These are phyloP conservation scores for Sebastolobus altivelis DNA, from an alignment of 2,797 vertebrate species.

Conservation along the genomic window DNA sequence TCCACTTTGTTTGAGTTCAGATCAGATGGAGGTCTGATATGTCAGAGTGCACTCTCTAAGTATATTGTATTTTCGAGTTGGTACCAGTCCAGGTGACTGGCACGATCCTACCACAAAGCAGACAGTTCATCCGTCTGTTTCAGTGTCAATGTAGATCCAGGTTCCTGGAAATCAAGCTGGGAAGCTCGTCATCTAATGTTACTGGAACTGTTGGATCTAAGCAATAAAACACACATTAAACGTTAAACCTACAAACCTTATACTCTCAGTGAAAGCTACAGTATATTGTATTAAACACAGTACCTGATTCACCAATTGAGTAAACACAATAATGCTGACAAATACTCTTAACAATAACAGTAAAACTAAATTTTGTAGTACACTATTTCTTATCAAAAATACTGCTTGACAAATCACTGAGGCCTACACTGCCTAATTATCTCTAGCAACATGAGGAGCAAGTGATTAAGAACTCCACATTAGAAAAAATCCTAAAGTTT, in stretches of 20 bases:
- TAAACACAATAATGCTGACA: not conserved
- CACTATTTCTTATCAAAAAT: not conserved
- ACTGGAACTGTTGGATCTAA: not conserved
- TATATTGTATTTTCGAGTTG: not conserved
- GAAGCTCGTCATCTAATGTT: not conserved
- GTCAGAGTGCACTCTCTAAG: not conserved
- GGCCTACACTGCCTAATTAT: not conserved
- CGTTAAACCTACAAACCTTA: not conserved
- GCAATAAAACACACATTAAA: not conserved
- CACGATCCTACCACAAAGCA: not conserved
- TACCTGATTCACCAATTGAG: not conserved
- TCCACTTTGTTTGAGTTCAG: no score
- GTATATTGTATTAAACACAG: no score
- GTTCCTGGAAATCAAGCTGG: not conserved
- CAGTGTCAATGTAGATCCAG: not conserved
- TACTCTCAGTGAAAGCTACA: not conserved
- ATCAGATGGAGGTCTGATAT: no score
- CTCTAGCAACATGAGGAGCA: not conserved
- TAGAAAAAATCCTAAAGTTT: no score
- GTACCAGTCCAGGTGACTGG: not conserved
- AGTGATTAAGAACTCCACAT: no score
- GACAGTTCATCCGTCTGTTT: not conserved
- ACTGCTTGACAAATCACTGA: not conserved
- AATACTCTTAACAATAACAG: not conserved
- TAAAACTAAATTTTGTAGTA: not conserved